phyloP scores from a whole-genome alignment of 2,797 vertebrate genomes.

The Luscinia megarhynchos region DNA sequence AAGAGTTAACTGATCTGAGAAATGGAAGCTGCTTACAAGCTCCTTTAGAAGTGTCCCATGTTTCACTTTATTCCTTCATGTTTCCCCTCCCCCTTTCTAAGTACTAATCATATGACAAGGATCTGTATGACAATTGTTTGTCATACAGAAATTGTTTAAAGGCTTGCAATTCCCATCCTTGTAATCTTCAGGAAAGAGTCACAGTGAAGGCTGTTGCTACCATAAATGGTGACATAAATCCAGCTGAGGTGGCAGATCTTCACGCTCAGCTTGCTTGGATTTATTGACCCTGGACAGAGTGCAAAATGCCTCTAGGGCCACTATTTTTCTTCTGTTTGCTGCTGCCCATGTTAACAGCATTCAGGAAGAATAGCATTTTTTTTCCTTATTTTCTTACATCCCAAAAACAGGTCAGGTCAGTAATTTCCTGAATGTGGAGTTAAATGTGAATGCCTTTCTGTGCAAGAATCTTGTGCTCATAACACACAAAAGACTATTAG shows the following conservation, averaged over 20 bases:
- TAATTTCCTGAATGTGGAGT: not conserved
- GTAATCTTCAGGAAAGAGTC: not conserved
- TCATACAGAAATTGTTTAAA: not conserved
- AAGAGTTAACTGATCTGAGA: not conserved
- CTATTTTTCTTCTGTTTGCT: not conserved
- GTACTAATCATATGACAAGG: not conserved
- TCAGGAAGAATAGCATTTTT: not conserved
- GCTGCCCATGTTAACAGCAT: not conserved
- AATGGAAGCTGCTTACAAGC: not conserved
- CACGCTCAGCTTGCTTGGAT: not conserved
- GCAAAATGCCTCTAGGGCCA: not conserved
- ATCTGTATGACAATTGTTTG: not conserved
- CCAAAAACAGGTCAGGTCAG: not conserved
- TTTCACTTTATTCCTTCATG: not conserved
- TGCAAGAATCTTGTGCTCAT: not conserved
- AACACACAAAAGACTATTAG: not conserved
- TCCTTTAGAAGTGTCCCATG: not conserved
- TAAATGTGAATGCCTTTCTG: not conserved
- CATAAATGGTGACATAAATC: constrained; percentile 51
- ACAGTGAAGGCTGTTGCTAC: constrained; percentile 5
- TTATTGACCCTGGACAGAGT: not conserved
- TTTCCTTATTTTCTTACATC: not conserved
- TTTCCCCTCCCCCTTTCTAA: not conserved
- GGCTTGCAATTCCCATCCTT: not conserved
- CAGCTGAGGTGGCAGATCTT: not conserved